Evolutionary conservation across 2,797 vertebrate species (phyloP), one percentile per base, ranked within the genome.

Genomic region (Sebastes vulpes): DNA sequence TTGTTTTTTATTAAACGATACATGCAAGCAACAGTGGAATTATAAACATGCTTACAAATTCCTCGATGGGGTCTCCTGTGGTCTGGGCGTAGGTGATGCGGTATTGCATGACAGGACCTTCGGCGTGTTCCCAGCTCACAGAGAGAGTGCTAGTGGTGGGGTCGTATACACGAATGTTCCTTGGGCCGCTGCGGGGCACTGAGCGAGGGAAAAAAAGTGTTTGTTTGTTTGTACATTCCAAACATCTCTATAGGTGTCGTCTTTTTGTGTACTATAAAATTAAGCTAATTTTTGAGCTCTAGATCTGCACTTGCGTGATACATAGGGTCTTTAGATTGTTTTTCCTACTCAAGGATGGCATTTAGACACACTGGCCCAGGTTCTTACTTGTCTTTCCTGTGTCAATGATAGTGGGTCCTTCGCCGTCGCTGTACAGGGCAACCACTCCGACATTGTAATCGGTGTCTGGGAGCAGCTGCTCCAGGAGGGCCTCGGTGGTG

Each of bases 101-200:
- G 82, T 99, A 99, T 58, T 99, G 97, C 28, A 95, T 96, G 56
- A 99, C 98, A 0, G 97, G 97, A 25, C 99, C 99, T 1, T 96
- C 95, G 0, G 98, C 98, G 9, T 97, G 98, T 80, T 99, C 98
- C 99, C 99, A 99, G 85, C 73, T 95, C n/a, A 99, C 98, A 28
- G 97, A 97, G 77, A 99, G 97, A 68, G 97, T 97, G 20, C 95
- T 98, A 78, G 98, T 99, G 75, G 98, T 99, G 74, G 97, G 97
- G 74, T 97, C 98, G 0, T 96, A 99, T 8, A 99, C 97, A 9
- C 93, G 96, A 57, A 99, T 87, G 81, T 99, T 98, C 87, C 97
- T 98, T 56, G 98, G 98, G 53, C 97, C 98, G 81, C 98, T 96
- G 23, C 98, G 97, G 83, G 98, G 97, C 86, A 97, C 99, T 99